Evolutionary conservation across 2,113 vertebrate genomes (phyloP), one percentile per base, ranked within the genome.

Genomic region (Prunella fulvescens): DNA sequence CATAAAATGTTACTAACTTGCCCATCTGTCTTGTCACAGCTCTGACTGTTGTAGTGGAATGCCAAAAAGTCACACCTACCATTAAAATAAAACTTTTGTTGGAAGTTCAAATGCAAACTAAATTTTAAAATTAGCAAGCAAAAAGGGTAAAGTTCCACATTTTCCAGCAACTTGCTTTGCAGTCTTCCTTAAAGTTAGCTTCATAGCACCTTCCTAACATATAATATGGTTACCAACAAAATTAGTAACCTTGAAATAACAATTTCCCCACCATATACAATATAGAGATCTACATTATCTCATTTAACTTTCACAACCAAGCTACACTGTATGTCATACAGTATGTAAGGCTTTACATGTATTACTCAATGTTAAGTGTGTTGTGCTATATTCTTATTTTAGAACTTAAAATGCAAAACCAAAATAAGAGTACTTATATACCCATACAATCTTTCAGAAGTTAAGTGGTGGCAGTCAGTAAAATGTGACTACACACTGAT

Each of bases 381-480:
- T 9, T 44, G 24, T 60, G 23, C 25, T 82, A 9, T 33, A 56
- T 23, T 86, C 47, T 67, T 80, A 64, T 10, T 56, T n/a, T 26
- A 65, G 25, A 17, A 83, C 8, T 65, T 61, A 31, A 80, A 54
- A 69, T 22, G 8, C 14, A 40, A 72, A 72, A 56, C 6, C 14
- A 5, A 14, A 44, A 62, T 5, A 2, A 10, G 60, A 50, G 2
- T 47, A 77, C 26, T 39, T 12, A 12, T 0, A 0, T 1, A 12
- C 7, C 10, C 19, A 57, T 19, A 25, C 10, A 65, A 16, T 31
- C 47, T 56, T 73, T 37, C 57, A 47, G 10, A 66, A 80, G 22
- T 19, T 37, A n/a, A n/a, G 29, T 5, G 14, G 17, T 2, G 11
- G 3, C 47, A 87, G 48, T 39, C 17, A 74, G 42, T 56, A 92